Evolutionary conservation across 2,888 invertebrate species (phyloP), one percentile per base, ranked within the genome.

Genomic region (Prosapia bicincta): DNA sequence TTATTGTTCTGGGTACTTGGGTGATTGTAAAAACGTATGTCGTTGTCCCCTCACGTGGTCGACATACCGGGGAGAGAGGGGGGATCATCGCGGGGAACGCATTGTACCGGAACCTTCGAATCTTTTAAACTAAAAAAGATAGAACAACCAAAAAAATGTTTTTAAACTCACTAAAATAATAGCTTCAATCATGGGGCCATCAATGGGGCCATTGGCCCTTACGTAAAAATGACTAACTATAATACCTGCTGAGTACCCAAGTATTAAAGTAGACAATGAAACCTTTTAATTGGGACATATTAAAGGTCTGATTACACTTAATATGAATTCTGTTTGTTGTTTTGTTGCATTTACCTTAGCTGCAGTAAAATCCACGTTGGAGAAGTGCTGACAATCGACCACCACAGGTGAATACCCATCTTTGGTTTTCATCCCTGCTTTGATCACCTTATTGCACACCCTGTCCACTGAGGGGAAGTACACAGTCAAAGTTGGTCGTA

Each of bases 381-480:
- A 87, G 78, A 94, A 87, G 78, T 88, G 88, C 0, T 83, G 82
- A 81, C 92, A 93, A 84, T 94, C 91, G 0, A 95, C 82, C 0
- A 90, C 87, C 25, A 91, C 82, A 0, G 90, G 89, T 13, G 87
- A 84, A 26, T 84, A 83, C 79, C 85, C 83, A 77, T 84, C 83
- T n/a, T 85, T 85, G 30, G 85, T 74, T 82, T 77, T 84, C 83
- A 83, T 79, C 32, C 87, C 88, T 9, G 88, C 87, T 71, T 87
- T 85, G 38, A 84, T 84, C 71, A 93, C 85, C 81, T 88, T 87
- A 69, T 87, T 86, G 7, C 89, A 87, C 66, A 93, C 83, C 79
- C 87, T 88, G 83, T 92, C 91, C 1, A 90, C 89, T 69, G 91
- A 91, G 28, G 93, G 89, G 85, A 92, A 95, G 82, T 89, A 90